Conservation (phyloP, 2,113 vertebrate genomes). For the Ovis aries region DNA sequence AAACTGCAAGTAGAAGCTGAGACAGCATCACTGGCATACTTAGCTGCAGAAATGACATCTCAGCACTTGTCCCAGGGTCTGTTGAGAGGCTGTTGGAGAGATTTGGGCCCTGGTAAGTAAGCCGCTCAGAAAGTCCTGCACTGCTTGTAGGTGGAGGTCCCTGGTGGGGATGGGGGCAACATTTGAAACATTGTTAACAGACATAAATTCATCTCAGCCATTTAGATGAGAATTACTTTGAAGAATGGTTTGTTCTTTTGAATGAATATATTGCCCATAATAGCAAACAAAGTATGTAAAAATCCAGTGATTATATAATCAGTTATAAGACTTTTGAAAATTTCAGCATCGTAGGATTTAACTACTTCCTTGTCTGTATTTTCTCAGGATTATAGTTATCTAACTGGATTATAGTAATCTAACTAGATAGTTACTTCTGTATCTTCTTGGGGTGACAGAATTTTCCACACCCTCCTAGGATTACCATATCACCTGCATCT, state of each 20-base stretch:
- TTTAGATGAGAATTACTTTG: not conserved
- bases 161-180: not conserved
- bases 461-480: not conserved
- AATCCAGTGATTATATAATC: not conserved
- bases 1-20: not conserved
- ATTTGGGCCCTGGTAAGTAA: not conserved
- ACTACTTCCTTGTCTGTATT: no score
- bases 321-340: not conserved
- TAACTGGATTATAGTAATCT: not conserved
- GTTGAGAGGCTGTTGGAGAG: not conserved
- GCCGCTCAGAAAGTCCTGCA: not conserved
- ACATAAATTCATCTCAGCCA: not conserved
- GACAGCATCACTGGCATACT: rapidly evolving
- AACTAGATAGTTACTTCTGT: not conserved
- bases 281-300: not conserved
- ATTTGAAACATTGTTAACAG: not conserved
- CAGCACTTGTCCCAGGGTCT: not conserved
- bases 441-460: not conserved
- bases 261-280: not conserved
- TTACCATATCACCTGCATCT: not conserved
- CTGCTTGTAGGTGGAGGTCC: not conserved
- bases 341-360: no score
- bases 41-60: rapidly evolving
- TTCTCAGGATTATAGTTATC: not conserved
- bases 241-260: not conserved